Percentiles rank a stretch among this genome's conserved stretches.
Conservation (phyloP, 1,140 invertebrate genomes). For the Drosophila prosaltans region DNA sequence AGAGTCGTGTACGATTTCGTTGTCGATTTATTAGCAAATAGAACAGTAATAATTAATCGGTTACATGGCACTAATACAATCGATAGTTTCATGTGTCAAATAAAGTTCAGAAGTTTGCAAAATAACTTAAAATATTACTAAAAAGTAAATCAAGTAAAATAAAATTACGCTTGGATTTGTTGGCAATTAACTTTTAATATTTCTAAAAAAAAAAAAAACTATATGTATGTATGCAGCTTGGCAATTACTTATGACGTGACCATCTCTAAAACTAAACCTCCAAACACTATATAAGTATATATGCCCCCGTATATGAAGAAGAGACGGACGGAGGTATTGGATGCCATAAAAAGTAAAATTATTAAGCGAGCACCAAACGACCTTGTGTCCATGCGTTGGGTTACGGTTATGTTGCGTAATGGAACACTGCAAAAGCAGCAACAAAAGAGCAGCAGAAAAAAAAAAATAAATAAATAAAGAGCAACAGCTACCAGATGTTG, state of each 20-base stretch:
- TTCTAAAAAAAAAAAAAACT: too few species aligned
- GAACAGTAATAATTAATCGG: too few species aligned
- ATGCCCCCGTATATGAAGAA: constrained; percentile 7
- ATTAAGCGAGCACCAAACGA: constrained; percentile 60
- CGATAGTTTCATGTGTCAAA: too few species aligned
- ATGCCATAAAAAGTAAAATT: constrained; percentile 48
- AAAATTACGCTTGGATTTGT: too few species aligned
- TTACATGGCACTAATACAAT: too few species aligned
- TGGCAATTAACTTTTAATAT: too few species aligned
- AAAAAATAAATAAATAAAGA: background rate
- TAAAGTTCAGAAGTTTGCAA: too few species aligned
- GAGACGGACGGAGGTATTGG: constrained; percentile 6
- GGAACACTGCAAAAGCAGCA: constrained; percentile 25
- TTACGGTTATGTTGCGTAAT: constrained; percentile 71
- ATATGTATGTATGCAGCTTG: too few species aligned
- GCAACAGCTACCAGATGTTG: constrained; percentile 29
- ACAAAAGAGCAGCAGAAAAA: constrained; percentile 8
- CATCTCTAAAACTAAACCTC: constrained; percentile 5
- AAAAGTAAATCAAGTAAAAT: too few species aligned
- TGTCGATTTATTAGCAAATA: too few species aligned
- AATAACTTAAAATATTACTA: too few species aligned
- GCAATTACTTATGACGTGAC: background rate
- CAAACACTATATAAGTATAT: constrained; percentile 8
- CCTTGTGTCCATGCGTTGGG: constrained; percentile 66
- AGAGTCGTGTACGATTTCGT: too few species aligned